Conservation (phyloP, 53 echinoderm and acorn worm species). For the Temnopleurus reevesii region DNA sequence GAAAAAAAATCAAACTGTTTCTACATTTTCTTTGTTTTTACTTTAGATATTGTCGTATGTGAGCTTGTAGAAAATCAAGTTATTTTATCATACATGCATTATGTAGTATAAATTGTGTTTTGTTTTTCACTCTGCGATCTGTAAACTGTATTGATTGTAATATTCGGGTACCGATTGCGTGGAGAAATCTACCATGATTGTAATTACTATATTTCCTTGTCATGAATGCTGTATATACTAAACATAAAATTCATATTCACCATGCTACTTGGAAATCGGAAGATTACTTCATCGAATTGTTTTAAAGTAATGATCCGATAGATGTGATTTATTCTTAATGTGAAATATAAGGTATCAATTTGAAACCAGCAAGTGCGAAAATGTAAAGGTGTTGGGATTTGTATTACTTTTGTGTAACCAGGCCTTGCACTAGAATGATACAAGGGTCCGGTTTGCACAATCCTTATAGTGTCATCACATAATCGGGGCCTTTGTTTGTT, state of each 20-base stretch:
- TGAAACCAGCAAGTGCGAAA: not conserved
- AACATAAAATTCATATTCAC: conserved; percentile 44
- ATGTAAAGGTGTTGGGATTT: not conserved
- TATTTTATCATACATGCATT: conserved; percentile 27
- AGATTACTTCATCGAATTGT: not conserved
- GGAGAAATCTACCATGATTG: not conserved
- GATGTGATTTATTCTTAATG: conserved; percentile 30
- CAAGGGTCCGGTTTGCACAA: no score
- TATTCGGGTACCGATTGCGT: not conserved
- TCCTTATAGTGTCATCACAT: no score
- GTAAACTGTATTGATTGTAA: conserved; percentile 44
- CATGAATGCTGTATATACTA: conserved; percentile 46
- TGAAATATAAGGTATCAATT: not conserved
- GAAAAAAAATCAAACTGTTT: not conserved
- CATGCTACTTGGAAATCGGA: not conserved
- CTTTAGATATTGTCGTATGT: not conserved
- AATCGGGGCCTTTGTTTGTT: no score
- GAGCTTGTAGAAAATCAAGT: conserved; percentile 17
- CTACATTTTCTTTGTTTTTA: not conserved
- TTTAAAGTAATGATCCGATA: conserved; percentile 22
- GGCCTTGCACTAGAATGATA: not conserved
- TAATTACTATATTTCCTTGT: conserved; percentile 30
- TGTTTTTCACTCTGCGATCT: not conserved
- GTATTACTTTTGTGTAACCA: not conserved
- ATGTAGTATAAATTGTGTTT: not conserved